Conservation (phyloP, 2,888 invertebrate species). For the Agrilus cyanescens region DNA sequence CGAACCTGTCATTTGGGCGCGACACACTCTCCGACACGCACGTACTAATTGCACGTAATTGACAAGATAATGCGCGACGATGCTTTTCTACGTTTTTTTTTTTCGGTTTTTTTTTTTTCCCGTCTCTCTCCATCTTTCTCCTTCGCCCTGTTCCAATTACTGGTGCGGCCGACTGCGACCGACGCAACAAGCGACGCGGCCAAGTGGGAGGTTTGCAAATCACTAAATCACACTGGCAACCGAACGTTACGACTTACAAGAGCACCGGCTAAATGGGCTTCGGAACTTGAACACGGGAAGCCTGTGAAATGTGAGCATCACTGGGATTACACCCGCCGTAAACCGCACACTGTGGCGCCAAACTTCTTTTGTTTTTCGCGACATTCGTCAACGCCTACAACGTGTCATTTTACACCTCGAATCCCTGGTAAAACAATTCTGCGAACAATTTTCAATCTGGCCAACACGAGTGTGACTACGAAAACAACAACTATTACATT, state of each 20-base stretch:
- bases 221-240: constrained; percentile 14
- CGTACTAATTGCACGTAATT: constrained; percentile 30
- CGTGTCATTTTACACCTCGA: constrained; percentile 14
- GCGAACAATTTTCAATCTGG: background rate
- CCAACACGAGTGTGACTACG: background rate
- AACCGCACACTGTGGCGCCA: constrained; percentile 15
- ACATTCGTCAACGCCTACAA: constrained; percentile 14
- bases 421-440: too few species aligned
- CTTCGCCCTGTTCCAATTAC: constrained; percentile 13
- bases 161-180: background rate
- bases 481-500: background rate
- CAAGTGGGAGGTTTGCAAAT: constrained; percentile 18
- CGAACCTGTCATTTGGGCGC: constrained; percentile 16
- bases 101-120: constrained; percentile 11
- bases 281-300: constrained; percentile 8
- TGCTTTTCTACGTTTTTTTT: constrained; percentile 11
- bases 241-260: too few species aligned
- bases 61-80: constrained; percentile 25
- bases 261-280: constrained; percentile 10
- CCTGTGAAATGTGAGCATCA: constrained; percentile 19
- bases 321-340: constrained; percentile 11
- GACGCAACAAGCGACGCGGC: constrained; percentile 1
- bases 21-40: constrained; percentile 22
- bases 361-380: constrained; percentile 7
- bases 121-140: constrained; percentile 12